phyloP scores from a whole-genome alignment of 1,140 invertebrate genomes.

The Sycophaga agraensis region DNA sequence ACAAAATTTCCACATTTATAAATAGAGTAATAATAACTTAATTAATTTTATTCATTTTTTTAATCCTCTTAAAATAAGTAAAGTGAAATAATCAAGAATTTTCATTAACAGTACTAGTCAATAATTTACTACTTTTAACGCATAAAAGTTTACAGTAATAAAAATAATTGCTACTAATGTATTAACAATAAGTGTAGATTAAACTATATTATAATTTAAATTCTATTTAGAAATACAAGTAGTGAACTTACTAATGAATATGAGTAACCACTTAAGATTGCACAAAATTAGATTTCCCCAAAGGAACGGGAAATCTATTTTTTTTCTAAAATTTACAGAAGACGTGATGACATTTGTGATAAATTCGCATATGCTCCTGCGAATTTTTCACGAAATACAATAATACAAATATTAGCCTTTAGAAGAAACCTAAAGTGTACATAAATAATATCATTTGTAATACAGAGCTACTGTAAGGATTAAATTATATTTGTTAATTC shows the following conservation, averaged over 20 bases:
- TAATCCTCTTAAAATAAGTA: not conserved
- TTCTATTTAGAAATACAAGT: too few relatives aligned
- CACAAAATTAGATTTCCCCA: too few relatives aligned
- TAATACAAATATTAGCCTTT: too few relatives aligned
- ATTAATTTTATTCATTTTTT: not conserved
- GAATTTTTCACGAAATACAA: too few relatives aligned
- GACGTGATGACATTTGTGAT: conserved; percentile 2
- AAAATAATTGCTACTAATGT: conserved; percentile 6
- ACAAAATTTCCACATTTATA: not conserved
- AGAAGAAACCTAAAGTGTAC: too few relatives aligned
- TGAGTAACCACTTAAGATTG: too few relatives aligned
- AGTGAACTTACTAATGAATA: too few relatives aligned
- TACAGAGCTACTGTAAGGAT: not conserved
- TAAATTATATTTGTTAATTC: not conserved
- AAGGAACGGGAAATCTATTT: not conserved
- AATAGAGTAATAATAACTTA: conserved; percentile 2
- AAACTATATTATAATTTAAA: too few relatives aligned
- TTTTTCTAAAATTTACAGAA: conserved; percentile 8
- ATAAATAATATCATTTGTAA: too few relatives aligned
- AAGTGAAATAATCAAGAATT: not conserved
- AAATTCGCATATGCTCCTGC: too few relatives aligned
- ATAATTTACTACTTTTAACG: conserved; percentile 12
- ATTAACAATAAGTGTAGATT: not conserved
- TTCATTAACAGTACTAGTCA: conserved; percentile 6
- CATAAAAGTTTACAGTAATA: not conserved